phyloP scores from a whole-genome alignment of 2,113 vertebrate genomes.

The Okapia johnstoni region DNA sequence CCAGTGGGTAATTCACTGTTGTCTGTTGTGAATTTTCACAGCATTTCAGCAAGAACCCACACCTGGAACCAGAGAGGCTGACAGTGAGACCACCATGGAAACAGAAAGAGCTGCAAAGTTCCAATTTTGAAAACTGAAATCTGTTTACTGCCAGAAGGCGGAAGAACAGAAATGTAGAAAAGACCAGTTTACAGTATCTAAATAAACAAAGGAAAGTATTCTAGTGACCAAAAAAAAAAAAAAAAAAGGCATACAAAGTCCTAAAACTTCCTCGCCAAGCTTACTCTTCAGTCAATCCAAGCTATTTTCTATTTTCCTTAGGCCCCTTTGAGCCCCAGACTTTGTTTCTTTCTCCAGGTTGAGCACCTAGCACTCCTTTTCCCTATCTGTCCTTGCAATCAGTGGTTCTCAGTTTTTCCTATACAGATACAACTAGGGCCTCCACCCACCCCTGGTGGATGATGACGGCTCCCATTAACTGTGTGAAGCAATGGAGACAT shows the following conservation, averaged over 20 bases:
- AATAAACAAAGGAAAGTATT: background rate
- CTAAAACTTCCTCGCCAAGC: background rate
- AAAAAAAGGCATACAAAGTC: background rate
- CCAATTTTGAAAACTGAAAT: background rate
- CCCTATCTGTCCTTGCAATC: background rate
- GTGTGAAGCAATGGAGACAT: background rate
- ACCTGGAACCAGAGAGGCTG: background rate
- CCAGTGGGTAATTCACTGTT: background rate
- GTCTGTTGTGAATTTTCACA: background rate
- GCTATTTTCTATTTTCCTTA: background rate
- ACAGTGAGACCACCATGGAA: background rate
- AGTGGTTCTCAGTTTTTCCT: background rate
- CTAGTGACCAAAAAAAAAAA: background rate
- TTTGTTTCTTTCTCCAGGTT: background rate
- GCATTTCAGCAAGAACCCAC: background rate
- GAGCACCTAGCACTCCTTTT: background rate
- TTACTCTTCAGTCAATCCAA: background rate
- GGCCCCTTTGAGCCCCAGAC: background rate
- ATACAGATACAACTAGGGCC: background rate
- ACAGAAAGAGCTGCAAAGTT: background rate
- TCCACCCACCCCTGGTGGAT: background rate
- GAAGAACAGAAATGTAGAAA: background rate
- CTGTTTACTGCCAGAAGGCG: background rate
- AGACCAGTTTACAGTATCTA: background rate
- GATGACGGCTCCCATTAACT: background rate